These are phyloP conservation scores for Aphelenchoides besseyi DNA, from an alignment of 1,140 invertebrate genomes.

Conservation along the genomic window DNA sequence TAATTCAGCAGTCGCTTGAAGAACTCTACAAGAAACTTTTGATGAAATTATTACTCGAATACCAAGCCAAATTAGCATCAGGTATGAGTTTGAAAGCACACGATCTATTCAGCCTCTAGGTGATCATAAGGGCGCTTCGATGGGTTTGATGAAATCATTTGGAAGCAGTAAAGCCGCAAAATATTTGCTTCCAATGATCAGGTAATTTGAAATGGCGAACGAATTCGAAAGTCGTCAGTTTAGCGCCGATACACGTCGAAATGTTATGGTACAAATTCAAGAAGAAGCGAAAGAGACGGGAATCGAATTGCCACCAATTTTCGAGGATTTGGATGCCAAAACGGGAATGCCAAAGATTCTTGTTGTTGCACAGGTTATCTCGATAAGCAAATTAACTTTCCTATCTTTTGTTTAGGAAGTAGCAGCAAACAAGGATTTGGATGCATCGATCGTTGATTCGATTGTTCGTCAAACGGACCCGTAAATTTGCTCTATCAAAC, in stretches of 20 bases:
- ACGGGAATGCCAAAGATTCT: constrained; percentile 58
- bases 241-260: constrained; percentile 52
- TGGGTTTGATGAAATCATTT: constrained; percentile 62
- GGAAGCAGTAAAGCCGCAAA: constrained; percentile 57
- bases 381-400: not conserved
- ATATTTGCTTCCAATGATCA: constrained; percentile 54
- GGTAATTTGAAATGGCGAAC: constrained; percentile 14
- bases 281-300: constrained; percentile 61
- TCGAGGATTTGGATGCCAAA: constrained; percentile 57
- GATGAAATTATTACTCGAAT: constrained; percentile 58
- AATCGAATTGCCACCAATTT: constrained; percentile 59
- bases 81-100: constrained; percentile 29
- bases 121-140: constrained; percentile 55
- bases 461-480: constrained; percentile 39
- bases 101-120: constrained; percentile 25
- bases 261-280: constrained; percentile 60
- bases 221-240: constrained; percentile 17
- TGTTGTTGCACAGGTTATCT: constrained; percentile 28
- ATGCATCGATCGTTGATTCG: constrained; percentile 44
- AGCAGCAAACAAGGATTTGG: constrained; percentile 36
- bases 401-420: constrained; percentile 16
- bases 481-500: too few relatives aligned
- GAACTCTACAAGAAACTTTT: constrained; percentile 56
- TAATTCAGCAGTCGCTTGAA: constrained; percentile 59
- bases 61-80: constrained; percentile 60